These are phyloP conservation scores for Myzus persicae DNA, from an alignment of 1,140 invertebrate genomes.

Conservation along the genomic window DNA sequence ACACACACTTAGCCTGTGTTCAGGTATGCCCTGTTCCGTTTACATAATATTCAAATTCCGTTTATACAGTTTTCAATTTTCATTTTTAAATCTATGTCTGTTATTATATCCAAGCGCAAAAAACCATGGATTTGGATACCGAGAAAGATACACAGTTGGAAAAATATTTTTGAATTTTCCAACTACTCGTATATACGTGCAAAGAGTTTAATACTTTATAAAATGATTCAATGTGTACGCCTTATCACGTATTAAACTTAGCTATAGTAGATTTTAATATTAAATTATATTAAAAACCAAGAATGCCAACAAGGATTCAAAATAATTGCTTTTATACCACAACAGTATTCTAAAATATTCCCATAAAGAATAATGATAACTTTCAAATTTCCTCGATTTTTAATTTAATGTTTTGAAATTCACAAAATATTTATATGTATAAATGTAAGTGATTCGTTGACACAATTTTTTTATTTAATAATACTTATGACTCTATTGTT, in stretches of 20 bases:
- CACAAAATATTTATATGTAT: neutral
- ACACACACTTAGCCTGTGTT: neutral
- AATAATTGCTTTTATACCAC: neutral
- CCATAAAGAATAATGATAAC: neutral
- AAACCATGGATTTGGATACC: neutral
- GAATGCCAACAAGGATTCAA: neutral
- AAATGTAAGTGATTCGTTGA: neutral
- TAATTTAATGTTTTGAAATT: neutral
- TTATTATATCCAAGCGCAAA: neutral
- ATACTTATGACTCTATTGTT: neutral
- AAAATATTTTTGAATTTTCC: neutral
- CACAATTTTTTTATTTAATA: neutral
- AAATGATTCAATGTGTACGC: neutral
- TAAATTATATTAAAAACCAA: neutral
- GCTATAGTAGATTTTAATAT: neutral
- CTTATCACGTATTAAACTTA: no score
- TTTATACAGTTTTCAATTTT: conserved; percentile 37
- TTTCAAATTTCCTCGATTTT: neutral
- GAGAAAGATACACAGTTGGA: neutral
- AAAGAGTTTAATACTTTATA: neutral
- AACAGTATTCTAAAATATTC: neutral
- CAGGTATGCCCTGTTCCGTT: neutral
- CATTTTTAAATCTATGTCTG: neutral
- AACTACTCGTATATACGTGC: neutral
- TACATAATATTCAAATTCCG: neutral